These are phyloP conservation scores for Ibidorhyncha struthersii DNA, from an alignment of 2,113 vertebrate genomes.

Conservation along the genomic window DNA sequence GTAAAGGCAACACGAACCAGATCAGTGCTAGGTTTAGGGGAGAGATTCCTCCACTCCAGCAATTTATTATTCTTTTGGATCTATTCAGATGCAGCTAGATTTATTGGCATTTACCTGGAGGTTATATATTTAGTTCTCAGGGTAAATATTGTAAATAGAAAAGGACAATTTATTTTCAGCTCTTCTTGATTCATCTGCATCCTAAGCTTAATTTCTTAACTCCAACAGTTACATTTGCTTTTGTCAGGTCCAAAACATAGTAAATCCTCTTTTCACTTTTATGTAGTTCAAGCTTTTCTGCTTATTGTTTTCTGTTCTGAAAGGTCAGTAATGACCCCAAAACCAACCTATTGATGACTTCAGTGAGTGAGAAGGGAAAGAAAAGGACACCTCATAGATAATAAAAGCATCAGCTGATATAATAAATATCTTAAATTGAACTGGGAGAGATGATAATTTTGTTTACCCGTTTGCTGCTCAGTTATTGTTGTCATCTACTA, in stretches of 20 bases:
- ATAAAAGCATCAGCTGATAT: neutral
- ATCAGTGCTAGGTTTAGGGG: neutral
- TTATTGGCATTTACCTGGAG: neutral
- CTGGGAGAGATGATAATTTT: neutral
- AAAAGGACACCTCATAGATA: neutral
- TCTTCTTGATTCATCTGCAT: slow-evolving; percentile 1
- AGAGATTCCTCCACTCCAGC: neutral
- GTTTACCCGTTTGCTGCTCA: neutral
- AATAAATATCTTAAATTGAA: neutral
- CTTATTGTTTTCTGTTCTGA: neutral
- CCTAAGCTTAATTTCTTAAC: neutral
- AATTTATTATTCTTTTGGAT: neutral
- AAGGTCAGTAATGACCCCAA: neutral
- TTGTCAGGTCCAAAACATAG: neutral
- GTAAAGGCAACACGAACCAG: neutral
- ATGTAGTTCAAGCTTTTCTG: neutral
- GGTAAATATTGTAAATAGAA: slow-evolving; percentile 29
- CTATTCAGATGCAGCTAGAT: neutral
- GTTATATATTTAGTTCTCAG: slow-evolving; percentile 33
- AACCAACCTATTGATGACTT: neutral
- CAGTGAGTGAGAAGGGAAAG: neutral
- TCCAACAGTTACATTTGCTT: neutral
- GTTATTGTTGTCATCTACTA: neutral
- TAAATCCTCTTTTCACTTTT: neutral
- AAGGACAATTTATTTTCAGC: neutral